Conservation (phyloP, 2,113 vertebrate genomes). For the Amia ocellicauda region DNA sequence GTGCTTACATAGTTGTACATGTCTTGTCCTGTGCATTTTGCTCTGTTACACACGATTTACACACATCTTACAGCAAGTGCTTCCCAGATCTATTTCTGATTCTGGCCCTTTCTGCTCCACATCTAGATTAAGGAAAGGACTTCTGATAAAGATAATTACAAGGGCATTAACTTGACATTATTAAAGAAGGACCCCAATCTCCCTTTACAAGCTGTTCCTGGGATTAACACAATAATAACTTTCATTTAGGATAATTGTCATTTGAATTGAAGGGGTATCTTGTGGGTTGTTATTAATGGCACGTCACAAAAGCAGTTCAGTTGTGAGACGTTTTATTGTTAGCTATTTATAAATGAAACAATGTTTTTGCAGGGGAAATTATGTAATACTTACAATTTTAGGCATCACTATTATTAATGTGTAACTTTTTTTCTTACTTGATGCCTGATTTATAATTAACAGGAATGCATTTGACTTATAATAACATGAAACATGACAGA, state of each 20-base stretch:
- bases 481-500: no score
- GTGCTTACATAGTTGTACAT: no score
- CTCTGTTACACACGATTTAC: slow-evolving; percentile 51
- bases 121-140: slow-evolving; percentile 63
- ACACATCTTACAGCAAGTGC: slow-evolving; percentile 53
- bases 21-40: slow-evolving; percentile 52
- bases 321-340: slow-evolving; percentile 22
- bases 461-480: no score
- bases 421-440: no score
- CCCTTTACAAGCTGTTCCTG: slow-evolving; percentile 66
- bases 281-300: slow-evolving; percentile 30
- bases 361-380: neutral
- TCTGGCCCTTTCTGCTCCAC: slow-evolving; percentile 50
- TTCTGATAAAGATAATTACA: slow-evolving; percentile 75
- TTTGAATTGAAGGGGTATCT: slow-evolving; percentile 47
- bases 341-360: slow-evolving; percentile 11
- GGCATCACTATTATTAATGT: no score
- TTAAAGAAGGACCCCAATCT: slow-evolving; percentile 79
- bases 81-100: slow-evolving; percentile 41
- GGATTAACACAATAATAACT: slow-evolving; percentile 79
- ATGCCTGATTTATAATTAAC: no score
- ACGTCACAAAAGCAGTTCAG: slow-evolving; percentile 21
- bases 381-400: slow-evolving; percentile 18
- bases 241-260: slow-evolving; percentile 73
- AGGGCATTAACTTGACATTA: slow-evolving; percentile 73